phyloP scores from a whole-genome alignment of 1,140 invertebrate species.

The Stratiolaelaps scimitus region DNA sequence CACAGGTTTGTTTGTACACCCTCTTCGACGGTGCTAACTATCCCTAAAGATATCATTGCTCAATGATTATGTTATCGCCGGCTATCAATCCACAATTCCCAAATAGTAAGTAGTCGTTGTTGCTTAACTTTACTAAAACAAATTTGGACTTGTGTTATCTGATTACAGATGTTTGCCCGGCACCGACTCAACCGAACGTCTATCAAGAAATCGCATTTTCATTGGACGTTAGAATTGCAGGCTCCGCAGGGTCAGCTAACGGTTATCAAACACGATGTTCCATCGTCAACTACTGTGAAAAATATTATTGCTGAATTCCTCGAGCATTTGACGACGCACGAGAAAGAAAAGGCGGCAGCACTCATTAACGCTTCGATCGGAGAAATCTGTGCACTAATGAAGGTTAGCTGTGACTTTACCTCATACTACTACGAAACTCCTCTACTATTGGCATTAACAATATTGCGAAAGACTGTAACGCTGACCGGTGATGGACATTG shows the following conservation, averaged over 20 bases:
- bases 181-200: not conserved
- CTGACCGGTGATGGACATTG: no score
- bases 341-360: not conserved
- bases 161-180: not conserved
- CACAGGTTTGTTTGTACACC: not conserved
- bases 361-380: constrained; percentile 7
- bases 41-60: no score
- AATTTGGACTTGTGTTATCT: no score
- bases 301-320: not conserved
- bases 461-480: no score
- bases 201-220: not conserved
- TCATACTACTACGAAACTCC: no score
- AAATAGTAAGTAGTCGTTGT: no score
- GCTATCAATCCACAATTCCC: no score
- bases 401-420: not conserved
- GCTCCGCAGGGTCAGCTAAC: not conserved
- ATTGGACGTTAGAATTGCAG: constrained; percentile 10
- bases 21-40: no score
- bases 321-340: not conserved
- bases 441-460: no score
- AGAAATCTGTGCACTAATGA: constrained; percentile 6
- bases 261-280: not conserved
- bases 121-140: not conserved
- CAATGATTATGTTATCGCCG: no score
- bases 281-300: not conserved